Evolutionary conservation across 2,888 invertebrate species (phyloP), one percentile per base, ranked within the genome.

Genomic region (Brachynemurus nebulosus): DNA sequence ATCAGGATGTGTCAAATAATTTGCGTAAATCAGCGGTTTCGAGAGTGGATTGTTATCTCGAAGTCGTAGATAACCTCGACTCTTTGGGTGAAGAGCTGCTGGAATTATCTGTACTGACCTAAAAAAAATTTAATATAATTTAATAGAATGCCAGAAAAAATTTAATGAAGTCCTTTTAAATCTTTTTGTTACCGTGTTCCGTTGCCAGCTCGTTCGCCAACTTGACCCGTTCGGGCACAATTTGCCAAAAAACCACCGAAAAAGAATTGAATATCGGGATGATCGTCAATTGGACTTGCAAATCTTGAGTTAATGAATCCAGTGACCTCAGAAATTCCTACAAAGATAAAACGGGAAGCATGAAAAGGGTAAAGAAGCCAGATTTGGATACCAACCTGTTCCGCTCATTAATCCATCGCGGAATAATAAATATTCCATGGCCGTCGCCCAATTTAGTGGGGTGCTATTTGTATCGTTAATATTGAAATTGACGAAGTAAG

Each of bases 321-420:
- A 0, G 90, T 86, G 4, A 88, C 88, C 65, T 90, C 90, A 0
- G 84, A 81, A 58, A 86, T 76, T 6, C 83, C 79, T 79, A 59
- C 27, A 42, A 36, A 25, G 9, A 35, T 20, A 39, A 39, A 35
- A 11, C 12, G 7, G 14, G 7, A 11, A 11, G 7, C 12, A 11
- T 35, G 12, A 35, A 35, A 35, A 35, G 12, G 7, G 7, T 11
- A 11, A 7, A 11, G 8, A 12, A 11, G 7, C 12, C 9, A 35
- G 14, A 9, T 4, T 8, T 34, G 2, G 41, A 20, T 3, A 52
- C 57, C 62, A 54, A 68, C 89, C 89, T 34, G 88, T 89, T 16
- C 89, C 89, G 11, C 88, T 86, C 86, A 90, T 88, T 0, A 89
- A 70, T 2, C 88, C 89, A 60, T 90, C 89, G 45, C 89, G 74